These are phyloP conservation scores for Bergia puertoricense DNA, from an alignment of 92 coral and sea anemone genomes.

Conservation along the genomic window DNA sequence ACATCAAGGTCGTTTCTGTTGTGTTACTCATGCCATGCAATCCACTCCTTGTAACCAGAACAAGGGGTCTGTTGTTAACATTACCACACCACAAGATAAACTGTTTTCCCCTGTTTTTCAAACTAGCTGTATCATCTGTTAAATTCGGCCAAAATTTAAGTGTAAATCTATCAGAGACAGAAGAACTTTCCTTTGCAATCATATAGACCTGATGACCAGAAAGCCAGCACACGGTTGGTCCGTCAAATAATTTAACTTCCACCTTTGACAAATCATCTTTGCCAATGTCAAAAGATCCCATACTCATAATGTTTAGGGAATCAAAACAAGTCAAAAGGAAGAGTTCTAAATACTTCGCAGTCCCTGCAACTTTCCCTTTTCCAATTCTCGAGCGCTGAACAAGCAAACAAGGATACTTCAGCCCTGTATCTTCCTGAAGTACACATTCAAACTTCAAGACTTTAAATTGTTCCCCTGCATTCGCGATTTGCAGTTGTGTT, in stretches of 20 bases:
- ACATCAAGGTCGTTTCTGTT: conserved; percentile 36
- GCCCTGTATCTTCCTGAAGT: conserved; percentile 56
- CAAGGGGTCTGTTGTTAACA: conserved; percentile 31
- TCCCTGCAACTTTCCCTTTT: not conserved
- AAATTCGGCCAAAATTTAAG: not conserved
- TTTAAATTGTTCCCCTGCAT: conserved; percentile 13
- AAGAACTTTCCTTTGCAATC: conserved; percentile 8
- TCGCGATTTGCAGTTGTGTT: conserved; percentile 28
- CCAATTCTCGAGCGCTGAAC: conserved; percentile 38
- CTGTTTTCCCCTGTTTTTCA: not conserved
- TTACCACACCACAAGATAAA: conserved; percentile 44
- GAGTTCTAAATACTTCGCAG: not conserved
- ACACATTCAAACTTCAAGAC: conserved; percentile 50
- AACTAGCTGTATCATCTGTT: not conserved
- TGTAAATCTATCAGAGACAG: not conserved
- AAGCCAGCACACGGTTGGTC: conserved; percentile 61
- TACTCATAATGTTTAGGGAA: not conserved
- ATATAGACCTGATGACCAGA: conserved; percentile 9
- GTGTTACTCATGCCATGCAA: not conserved
- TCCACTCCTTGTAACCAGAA: conserved; percentile 23
- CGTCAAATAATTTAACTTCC: conserved; percentile 46
- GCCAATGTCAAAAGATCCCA: conserved; percentile 11
- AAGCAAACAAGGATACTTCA: conserved; percentile 63
- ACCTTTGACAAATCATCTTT: not conserved
- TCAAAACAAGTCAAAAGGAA: not conserved